These are phyloP conservation scores for Nymphalis polychloros DNA, from an alignment of 2,888 invertebrate species.

Conservation along the genomic window DNA sequence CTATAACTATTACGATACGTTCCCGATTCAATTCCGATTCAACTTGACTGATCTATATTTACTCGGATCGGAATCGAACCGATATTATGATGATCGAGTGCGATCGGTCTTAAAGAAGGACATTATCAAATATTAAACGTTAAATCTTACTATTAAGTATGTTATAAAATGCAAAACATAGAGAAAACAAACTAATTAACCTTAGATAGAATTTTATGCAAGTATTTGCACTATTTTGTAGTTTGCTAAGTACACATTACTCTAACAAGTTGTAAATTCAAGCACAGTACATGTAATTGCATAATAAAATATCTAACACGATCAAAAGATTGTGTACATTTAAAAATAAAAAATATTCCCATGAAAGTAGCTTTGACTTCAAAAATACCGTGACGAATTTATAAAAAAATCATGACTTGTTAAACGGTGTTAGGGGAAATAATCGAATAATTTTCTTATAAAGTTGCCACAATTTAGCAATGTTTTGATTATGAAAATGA, in stretches of 20 bases:
- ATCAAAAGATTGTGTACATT: slow-evolving; percentile 28
- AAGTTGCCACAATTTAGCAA: not conserved
- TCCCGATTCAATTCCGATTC: no score
- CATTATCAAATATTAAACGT: no score
- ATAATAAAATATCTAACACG: slow-evolving; percentile 32
- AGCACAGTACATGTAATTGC: slow-evolving; percentile 32
- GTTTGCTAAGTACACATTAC: slow-evolving; percentile 30
- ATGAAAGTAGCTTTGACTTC: slow-evolving; percentile 30
- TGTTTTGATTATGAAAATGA: slow-evolving; percentile 14
- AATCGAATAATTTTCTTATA: slow-evolving; percentile 8
- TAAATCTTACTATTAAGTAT: not conserved
- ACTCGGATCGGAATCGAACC: no score
- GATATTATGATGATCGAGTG: no score
- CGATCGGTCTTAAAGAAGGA: no score
- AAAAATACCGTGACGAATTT: slow-evolving; percentile 21
- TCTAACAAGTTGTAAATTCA: slow-evolving; percentile 29
- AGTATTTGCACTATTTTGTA: slow-evolving; percentile 31
- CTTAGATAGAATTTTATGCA: slow-evolving; percentile 26
- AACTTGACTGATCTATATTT: no score
- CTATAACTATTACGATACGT: no score
- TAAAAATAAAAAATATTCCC: slow-evolving; percentile 36
- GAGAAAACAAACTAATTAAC: slow-evolving; percentile 16
- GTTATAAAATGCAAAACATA: slow-evolving; percentile 5
- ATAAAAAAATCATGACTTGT: slow-evolving; percentile 3
- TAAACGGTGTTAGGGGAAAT: slow-evolving; percentile 14